Base-by-base conservation (phyloP, 2,797 vertebrate genomes). In the Fringilla coelebs region DNA sequence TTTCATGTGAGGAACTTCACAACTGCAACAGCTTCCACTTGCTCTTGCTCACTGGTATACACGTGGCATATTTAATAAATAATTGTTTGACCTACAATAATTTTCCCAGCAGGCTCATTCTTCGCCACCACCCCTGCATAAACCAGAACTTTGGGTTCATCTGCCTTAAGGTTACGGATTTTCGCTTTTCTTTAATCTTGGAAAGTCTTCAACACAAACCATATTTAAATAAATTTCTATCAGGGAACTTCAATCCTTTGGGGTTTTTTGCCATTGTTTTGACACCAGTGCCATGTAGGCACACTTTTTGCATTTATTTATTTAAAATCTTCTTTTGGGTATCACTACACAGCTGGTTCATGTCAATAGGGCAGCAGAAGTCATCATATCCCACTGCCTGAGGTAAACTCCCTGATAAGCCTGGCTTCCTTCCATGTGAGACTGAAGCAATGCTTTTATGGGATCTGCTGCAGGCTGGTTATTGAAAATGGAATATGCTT, bases 341-440 rank as follows among this genome's bases (percentile, higher is more conserved):
- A 51, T 93, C 25, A 61, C n/a, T 83, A 76, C 43, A 74, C 89
- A 96, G 49, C 60, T 60, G 34, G 11, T 85, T 68, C 36, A 57
- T 17, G 71, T 96, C 95, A 95, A 88, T 92, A 96, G 52, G 71
- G 66, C 85, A 96, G 84, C 70, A 84, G 60, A 95, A 74, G 38
- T 89, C 61, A 71, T 46, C 62, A 38, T 21, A 82, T 62, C 22
- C 71, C 58, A 70, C 29, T 84, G 60, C 86, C 80, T 58, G 52
- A 36, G 43, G 11, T 32, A 77, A 87, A 94, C 34, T 61, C 83
- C 71, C 70, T 15, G 17, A 96, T 89, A 92, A 78, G 92, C 26
- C 61, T 81, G 55, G 48, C 70, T 60, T 67, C 65, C 28, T 65
- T 89, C 58, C 88, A 89, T 74, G 43, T 38, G 74, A 81, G 54